Conservation (phyloP, 2,113 vertebrate species). For the Gallinago undulata region DNA sequence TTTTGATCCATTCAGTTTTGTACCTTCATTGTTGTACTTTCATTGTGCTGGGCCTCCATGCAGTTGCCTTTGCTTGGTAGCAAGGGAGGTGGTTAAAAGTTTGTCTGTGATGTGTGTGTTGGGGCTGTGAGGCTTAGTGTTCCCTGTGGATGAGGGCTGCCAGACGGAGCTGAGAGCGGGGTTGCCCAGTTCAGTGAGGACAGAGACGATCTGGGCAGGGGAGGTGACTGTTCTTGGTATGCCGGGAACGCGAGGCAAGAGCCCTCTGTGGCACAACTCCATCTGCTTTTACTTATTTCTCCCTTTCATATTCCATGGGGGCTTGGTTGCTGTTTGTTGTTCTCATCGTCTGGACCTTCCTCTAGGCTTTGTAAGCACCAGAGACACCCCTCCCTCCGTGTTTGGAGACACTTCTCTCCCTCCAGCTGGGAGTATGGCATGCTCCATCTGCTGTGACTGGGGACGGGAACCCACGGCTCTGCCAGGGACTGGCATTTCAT, state of each 20-base stretch:
- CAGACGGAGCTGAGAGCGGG: neutral
- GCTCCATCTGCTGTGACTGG: neutral
- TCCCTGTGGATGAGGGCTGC: neutral
- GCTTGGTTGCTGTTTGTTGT: neutral
- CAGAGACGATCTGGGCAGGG: neutral
- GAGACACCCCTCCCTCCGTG: neutral
- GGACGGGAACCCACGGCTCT: neutral
- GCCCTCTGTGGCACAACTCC: constrained; percentile 37
- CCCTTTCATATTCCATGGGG: constrained; percentile 18
- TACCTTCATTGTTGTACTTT: neutral
- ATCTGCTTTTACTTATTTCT: constrained; percentile 62
- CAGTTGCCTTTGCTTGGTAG: neutral
- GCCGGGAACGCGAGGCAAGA: neutral
- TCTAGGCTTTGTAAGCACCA: neutral
- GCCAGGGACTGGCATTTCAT: neutral
- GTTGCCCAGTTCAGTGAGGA: constrained; percentile 25
- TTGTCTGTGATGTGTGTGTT: neutral
- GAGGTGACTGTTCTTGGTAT: constrained; percentile 2
- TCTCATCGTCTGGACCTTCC: constrained; percentile 6
- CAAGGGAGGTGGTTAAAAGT: neutral
- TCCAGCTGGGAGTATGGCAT: neutral
- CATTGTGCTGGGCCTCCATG: neutral
- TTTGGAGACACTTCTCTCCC: neutral
- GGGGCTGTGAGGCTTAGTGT: neutral
- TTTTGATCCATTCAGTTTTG: neutral